Base-by-base conservation (phyloP, 2,797 vertebrate species). In the Botia kubotai region DNA sequence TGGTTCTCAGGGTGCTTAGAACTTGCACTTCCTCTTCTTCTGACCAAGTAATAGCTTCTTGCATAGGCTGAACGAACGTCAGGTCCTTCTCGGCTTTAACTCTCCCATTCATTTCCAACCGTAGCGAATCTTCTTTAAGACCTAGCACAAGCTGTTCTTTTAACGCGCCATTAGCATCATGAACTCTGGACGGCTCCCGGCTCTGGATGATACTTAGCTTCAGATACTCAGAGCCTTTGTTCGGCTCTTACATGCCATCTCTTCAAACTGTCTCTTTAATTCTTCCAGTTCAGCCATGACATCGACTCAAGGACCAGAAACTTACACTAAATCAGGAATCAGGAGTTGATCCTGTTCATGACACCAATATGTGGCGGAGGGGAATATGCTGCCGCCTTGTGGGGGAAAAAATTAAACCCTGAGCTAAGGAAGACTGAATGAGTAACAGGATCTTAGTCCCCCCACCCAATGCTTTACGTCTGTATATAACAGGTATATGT, bases 121-220 rank as follows among this genome's bases (percentile, higher is more conserved):
- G 39, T 0, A 82, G 36, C 3, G 39, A 53, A 17, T 82, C 80
- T 70, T 82, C 75, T 16, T 26, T 11, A 5, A 84, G 58, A 6
- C 80, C 80, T 26, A 79, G 46, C 8, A 58, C 80, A 8, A 82
- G 48, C 71, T 84, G 80, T 29, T 82, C 83, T 21, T 21, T 79
- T 75, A 84, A 4, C 26, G 66, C 17, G 1, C 1, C 13, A 7
- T 82, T 75, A 14, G 71, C 52, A 70, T 82, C 65, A 6, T 70
- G 70, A 21, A 84, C 69, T 29, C 60, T 21, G 10, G 52, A 29
- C 23, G 39, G n/a, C 13, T 68, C 70, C n/a, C 73, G 29, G n/a
- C 33, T 36, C 43, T 57, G 39, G 6, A 84, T 62, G 10, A 2
- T 19, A 0, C 1, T 14, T 16, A 84, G 75, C 14, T 55, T 81